Evolutionary conservation across 1,140 invertebrate species (phyloP), one percentile per base, ranked within the genome.

Genomic region (Drosophila murphyi): DNA sequence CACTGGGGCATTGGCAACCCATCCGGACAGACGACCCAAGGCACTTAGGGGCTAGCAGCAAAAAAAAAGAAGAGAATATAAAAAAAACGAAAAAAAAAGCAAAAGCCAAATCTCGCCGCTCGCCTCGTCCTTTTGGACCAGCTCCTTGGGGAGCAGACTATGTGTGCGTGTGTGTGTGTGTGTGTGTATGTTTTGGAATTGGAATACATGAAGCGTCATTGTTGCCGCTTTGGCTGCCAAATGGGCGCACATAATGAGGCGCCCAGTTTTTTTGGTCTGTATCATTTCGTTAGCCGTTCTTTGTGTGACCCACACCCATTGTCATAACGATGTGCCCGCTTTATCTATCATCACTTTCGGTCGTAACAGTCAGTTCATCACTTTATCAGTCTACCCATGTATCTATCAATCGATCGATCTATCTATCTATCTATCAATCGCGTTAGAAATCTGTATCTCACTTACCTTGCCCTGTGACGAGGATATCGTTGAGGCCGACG

Each of bases 391-490:
- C 5, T 3, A 20, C 20, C 20, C 20, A 20, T 20, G 20, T 20
- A 20, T 29, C 28, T 8, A n/a, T n/a, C 20, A 8, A 32, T 35
- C 5, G 3, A 28, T 45, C 39, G 37, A 31, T 45, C 28, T 31
- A 29, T 51, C 54, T 47, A 10, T 62, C 32, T 7, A 37, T 7
- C 5, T 7, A 7, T 7, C 35, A 37, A 7, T 37, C 5, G 35
- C 7, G 5, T 37, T 37, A 1, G 37, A 7, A 8, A 39, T 39
- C 3, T 2, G 7, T 8, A 39, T 8, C 31, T 59, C 1, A 83
- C 90, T 89, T 56, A 92, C 90, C 90, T 92, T 92, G 52, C 90
- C 90, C 80, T 89, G 85, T 47, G 90, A 91, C 63, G 90, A 90
- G 80, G 90, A 91, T 73, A 91, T 91, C 59, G 90, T 91, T 76